Evolutionary conservation across 2,797 vertebrate genomes (phyloP).

Genomic region (Labeo calbasu): DNA sequence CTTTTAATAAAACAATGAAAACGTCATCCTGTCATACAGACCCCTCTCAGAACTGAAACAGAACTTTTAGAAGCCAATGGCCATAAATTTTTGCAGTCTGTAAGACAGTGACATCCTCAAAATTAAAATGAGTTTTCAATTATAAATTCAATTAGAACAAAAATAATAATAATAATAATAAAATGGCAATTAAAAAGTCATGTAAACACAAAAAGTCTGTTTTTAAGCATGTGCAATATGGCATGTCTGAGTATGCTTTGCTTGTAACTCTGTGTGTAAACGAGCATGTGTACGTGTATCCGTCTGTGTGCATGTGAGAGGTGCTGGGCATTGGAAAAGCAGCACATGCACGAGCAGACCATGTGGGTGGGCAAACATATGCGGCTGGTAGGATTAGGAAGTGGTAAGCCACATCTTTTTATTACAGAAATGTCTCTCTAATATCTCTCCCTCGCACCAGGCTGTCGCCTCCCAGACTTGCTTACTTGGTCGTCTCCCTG

Average conservation of each 20-base stretch:
- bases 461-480: conserved; percentile 55
- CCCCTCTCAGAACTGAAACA: not conserved
- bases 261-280: conserved; percentile 34
- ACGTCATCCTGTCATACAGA: not conserved
- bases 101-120: not conserved
- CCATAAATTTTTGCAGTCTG: not conserved
- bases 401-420: conserved; percentile 88
- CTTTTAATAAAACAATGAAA: not conserved
- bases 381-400: conserved; percentile 85
- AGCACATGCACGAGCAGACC: conserved; percentile 69
- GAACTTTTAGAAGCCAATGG: not conserved
- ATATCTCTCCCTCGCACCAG: conserved; percentile 69
- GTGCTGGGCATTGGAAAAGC: conserved; percentile 59
- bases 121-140: not conserved
- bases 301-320: conserved; percentile 33
- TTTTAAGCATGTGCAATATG: not conserved
- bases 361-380: conserved; percentile 86
- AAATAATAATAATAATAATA: not conserved
- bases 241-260: not conserved
- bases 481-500: conserved; percentile 57
- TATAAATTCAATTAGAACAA: not conserved
- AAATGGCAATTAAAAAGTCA: not conserved
- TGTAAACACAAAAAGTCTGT: not conserved
- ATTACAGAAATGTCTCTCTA: conserved; percentile 83
- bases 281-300: conserved; percentile 32